Percentiles rank a stretch among this genome's conserved stretches.
Conservation (phyloP, 2,888 invertebrate species). For the Iphiclides podalirius region DNA sequence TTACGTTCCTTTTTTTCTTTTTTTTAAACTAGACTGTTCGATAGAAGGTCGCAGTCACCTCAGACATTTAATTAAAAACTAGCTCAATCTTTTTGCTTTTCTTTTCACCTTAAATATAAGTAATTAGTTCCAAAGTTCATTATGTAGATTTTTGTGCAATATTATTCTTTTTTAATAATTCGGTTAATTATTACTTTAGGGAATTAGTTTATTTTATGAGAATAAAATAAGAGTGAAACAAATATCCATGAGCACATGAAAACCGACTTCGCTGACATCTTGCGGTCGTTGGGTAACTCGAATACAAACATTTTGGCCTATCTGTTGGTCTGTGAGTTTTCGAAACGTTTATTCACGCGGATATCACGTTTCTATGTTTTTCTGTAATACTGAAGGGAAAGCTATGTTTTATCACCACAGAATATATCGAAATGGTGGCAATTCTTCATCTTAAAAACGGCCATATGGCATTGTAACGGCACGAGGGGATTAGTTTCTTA, state of each 20-base stretch:
- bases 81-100: slow-evolving; percentile 9
- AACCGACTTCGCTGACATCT: not conserved
- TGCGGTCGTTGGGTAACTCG: not conserved
- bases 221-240: too few relatives aligned
- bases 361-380: not conserved
- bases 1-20: slow-evolving; percentile 7
- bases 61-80: slow-evolving; percentile 24
- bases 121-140: too few relatives aligned
- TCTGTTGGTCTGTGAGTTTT: not conserved
- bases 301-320: not conserved
- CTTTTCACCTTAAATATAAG: too few relatives aligned
- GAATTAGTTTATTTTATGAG: not conserved
- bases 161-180: too few relatives aligned
- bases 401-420: too few relatives aligned
- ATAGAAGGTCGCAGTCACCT: slow-evolving; percentile 42
- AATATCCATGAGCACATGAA: not conserved
- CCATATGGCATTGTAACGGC: too few relatives aligned
- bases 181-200: too few relatives aligned
- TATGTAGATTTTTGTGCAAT: too few relatives aligned
- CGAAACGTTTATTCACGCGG: not conserved
- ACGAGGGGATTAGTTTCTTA: too few relatives aligned
- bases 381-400: not conserved
- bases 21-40: slow-evolving; percentile 27
- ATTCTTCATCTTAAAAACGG: too few relatives aligned
- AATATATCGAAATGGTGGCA: too few relatives aligned